Evolutionary conservation across 2,797 vertebrate species (phyloP), one percentile per base, ranked within the genome.

Genomic region (Galago senegalensis): DNA sequence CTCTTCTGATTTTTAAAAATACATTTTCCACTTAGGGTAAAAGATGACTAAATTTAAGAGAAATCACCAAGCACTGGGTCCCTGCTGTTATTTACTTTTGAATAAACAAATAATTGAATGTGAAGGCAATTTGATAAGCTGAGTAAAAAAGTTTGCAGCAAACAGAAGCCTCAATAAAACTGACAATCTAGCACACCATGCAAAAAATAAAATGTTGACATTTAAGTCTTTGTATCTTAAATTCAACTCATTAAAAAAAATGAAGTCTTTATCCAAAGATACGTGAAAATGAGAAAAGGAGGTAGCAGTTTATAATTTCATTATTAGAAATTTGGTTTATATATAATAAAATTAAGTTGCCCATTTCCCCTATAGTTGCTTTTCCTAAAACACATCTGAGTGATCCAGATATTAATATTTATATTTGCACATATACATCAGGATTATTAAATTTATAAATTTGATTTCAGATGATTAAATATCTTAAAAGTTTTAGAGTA

Each of bases 1-100:
- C 10, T 61, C 18, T 95, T 86, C 93, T 81, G 70, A 88, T 67
- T 90, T 21, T 75, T 91, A 95, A 90, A 95, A 84, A 72, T 53
- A 29, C 13, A 72, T 31, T 93, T 73, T 76, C 25, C 46, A 46
- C 1, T 87, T 91, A 58, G 10, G 21, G 29, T 86, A 11, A 56
- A 70, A 65, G 21, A 37, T 87, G 34, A 61, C 16, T 93, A 58
- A 93, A 69, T 29, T 72, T 83, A 86, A 72, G 1, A 18, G n/a
- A 94, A 87, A 89, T 92, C 43, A 61, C 1, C 12, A 82, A 89
- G 89, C 10, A 63, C 11, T 56, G 13, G 27, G 27, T 49, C 5
- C 11, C 49, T 84, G 23, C n/a, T 72, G 40, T 17, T 84, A 56
- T 8, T 65, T 17, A 80, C n/a, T 82, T 83, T 77, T 87, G 21